Evolutionary conservation across 2,113 vertebrate genomes (phyloP), one percentile per base, ranked within the genome.

Genomic region (Castor canadensis): DNA sequence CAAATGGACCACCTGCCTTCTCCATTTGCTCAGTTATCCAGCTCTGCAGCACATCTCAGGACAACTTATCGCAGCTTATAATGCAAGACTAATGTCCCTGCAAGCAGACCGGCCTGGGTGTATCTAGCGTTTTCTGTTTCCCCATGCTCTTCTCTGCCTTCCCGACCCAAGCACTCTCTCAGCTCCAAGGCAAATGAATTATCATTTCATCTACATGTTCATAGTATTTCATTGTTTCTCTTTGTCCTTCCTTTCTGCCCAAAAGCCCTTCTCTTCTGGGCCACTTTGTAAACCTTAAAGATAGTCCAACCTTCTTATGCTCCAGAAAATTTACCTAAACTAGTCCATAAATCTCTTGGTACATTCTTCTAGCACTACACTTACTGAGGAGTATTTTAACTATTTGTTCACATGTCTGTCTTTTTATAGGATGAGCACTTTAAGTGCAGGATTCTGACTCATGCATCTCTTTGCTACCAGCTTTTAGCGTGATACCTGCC

Each of bases 1-100:
- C 7, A 11, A 3, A 6, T 43, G 3, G 40, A 9, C 76, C n/a
- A n/a, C 4, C 16, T 6, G 28, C 3, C 20, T 5, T 38, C 19
- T 12, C 32, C 10, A 2, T 1, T 60, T 2, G 1, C 58, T 4
- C 35, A 67, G 56, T 47, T 24, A 19, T 24, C 24, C 15, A 40
- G 35, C 20, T 80, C 15, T 40, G 32, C 26, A 35, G 16, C 28
- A 62, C 1, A 19, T 43, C 32, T 54, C 16, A 11, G 9, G 10
- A 40, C 19, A 28, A 35, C 9, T 26, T 47, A 13, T 2, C 28
- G 43, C 9, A 16, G 28, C 32, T 82, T 19, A 19, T 19, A 13
- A 7, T 56, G 15, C 71, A 87, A 67, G 79, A 11, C 11, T 30
- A 13, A 35, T 12, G 24, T 5, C 81, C 22, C 9, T 69, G 47